Evolutionary conservation across 2,888 invertebrate species (phyloP).

Genomic region (Drosophila putrida): DNA sequence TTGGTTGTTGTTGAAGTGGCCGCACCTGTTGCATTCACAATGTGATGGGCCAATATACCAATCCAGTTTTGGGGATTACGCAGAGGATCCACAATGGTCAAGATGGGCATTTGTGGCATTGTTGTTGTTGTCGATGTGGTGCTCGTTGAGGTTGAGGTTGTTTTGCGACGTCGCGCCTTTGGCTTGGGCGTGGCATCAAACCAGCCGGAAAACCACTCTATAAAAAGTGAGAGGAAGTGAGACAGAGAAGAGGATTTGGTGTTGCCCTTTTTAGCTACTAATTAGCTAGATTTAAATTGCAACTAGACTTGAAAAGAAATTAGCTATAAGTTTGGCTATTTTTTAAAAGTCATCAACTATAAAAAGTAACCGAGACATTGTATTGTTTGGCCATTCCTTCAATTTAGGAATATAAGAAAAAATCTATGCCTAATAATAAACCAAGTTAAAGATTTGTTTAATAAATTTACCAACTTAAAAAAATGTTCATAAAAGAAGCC

Average conservation of each 20-base stretch:
- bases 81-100: conserved; percentile 84
- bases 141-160: conserved; percentile 77
- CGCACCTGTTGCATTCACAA: conserved; percentile 79
- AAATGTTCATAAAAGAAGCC: no score
- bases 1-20: conserved; percentile 53
- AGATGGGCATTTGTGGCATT: conserved; percentile 83
- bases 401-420: background rate
- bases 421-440: background rate
- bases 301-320: no score
- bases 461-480: no score
- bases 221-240: background rate
- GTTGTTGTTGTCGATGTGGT: conserved; percentile 69
- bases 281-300: no score
- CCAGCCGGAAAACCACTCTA: conserved; percentile 87
- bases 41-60: conserved; percentile 84
- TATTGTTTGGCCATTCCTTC: no score
- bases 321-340: no score
- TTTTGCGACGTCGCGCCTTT: conserved; percentile 69
- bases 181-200: conserved; percentile 82
- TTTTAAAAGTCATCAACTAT: no score
- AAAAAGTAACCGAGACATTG: no score
- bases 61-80: conserved; percentile 85
- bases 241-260: background rate
- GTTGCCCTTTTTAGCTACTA: no score
- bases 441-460: no score